phyloP scores from a whole-genome alignment of 2,113 vertebrate genomes.

The Myiagra hebetior region DNA sequence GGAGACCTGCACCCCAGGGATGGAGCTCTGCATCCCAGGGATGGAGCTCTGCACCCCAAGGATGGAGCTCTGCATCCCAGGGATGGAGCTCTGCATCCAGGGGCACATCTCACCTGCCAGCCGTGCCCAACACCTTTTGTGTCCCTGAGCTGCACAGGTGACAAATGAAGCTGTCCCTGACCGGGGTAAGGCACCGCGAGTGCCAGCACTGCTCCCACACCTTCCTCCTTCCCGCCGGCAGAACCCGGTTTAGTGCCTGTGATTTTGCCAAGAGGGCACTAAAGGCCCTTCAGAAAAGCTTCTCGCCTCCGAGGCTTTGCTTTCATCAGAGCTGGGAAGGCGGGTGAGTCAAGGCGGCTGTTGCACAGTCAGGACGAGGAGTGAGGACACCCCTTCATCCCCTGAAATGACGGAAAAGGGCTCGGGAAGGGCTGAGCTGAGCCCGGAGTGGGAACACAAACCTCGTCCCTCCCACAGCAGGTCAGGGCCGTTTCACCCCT shows the following conservation, averaged over 20 bases:
- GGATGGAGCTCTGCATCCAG: background rate
- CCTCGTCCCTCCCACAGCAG: accelerated
- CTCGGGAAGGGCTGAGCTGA: background rate
- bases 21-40: background rate
- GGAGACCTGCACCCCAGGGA: background rate
- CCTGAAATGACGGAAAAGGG: background rate
- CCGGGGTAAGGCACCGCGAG: accelerated
- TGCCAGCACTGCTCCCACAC: background rate
- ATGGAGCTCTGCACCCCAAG: no score
- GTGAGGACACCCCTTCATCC: accelerated
- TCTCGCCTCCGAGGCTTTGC: background rate
- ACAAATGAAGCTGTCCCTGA: accelerated
- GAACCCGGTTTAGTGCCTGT: accelerated
- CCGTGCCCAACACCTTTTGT: accelerated
- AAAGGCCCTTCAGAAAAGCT: background rate
- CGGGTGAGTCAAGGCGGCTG: background rate
- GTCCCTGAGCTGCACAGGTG: background rate
- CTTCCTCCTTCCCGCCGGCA: background rate
- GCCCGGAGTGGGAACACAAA: accelerated
- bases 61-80: background rate
- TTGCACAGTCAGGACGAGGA: accelerated
- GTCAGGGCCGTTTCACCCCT: accelerated
- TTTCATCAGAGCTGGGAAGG: accelerated
- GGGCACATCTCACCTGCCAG: background rate
- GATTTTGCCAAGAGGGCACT: background rate